These are phyloP conservation scores for Andrena marginata DNA, from an alignment of 2,888 invertebrate species.

Conservation along the genomic window DNA sequence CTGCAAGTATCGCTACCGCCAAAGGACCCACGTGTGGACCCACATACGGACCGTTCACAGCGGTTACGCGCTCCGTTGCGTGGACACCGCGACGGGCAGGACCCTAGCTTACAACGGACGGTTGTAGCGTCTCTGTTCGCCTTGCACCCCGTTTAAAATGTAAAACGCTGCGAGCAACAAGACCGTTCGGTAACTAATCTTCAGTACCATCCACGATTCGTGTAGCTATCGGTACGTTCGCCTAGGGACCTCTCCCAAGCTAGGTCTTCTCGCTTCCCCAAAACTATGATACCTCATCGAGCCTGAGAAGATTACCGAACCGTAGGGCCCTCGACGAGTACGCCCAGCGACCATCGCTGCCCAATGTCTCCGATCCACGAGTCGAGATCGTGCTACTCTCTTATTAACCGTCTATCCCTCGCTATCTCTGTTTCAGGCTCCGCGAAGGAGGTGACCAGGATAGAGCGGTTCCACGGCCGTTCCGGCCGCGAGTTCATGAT, in stretches of 20 bases:
- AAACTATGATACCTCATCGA: background rate
- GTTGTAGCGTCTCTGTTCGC: constrained; percentile 28
- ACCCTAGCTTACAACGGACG: constrained; percentile 72
- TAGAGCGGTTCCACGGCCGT: constrained; percentile 31
- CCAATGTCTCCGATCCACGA: background rate
- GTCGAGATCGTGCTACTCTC: constrained; percentile 1
- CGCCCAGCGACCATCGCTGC: background rate
- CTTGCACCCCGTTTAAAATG: too few relatives aligned
- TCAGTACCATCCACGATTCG: too few relatives aligned
- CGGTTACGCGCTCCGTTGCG: constrained; percentile 78
- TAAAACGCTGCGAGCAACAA: too few relatives aligned
- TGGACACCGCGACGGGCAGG: constrained; percentile 79
- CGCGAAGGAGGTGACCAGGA: background rate
- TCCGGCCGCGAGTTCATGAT: constrained; percentile 26
- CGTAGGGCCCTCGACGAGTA: background rate
- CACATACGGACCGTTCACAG: constrained; percentile 81
- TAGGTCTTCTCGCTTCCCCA: too few relatives aligned
- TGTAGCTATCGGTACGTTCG: too few relatives aligned
- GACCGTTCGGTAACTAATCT: too few relatives aligned
- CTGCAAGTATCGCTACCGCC: constrained; percentile 81
- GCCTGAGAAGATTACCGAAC: constrained; percentile 1
- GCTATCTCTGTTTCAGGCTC: constrained; percentile 61
- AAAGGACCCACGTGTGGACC: constrained; percentile 82
- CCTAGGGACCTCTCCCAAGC: too few relatives aligned
- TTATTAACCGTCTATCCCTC: constrained; percentile 50